A percentile compares a stretch with the other conserved stretches of the same genome.
Conservation (phyloP, 2,113 vertebrate genomes). For the Rynchops niger region DNA sequence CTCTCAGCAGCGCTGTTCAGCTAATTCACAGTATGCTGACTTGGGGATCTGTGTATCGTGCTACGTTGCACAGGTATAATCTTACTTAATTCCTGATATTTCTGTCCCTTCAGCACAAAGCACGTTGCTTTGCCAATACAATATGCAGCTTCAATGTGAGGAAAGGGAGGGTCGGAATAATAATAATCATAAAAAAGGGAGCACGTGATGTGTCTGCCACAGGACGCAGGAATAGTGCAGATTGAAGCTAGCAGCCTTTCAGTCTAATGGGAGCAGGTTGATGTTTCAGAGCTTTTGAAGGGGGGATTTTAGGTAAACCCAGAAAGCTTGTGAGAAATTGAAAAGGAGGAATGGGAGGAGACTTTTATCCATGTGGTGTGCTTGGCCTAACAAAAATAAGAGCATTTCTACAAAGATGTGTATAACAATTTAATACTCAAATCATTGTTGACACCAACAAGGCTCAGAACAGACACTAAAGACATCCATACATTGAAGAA, state of each 20-base stretch:
- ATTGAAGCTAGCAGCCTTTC: neutral
- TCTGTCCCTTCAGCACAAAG: neutral
- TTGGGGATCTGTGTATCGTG: neutral
- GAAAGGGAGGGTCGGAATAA: neutral
- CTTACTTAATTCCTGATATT: neutral
- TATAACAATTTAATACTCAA: neutral
- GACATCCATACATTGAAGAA: neutral
- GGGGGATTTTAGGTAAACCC: neutral
- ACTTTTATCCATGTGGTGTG: neutral
- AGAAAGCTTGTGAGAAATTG: neutral
- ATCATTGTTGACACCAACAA: neutral
- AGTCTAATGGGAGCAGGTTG: neutral
- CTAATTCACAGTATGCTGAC: neutral
- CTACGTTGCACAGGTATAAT: neutral
- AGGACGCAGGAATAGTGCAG: neutral
- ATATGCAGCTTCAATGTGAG: neutral
- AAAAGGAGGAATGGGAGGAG: neutral
- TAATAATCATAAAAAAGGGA: neutral
- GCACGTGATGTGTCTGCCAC: neutral
- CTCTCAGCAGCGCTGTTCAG: neutral
- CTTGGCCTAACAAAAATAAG: neutral
- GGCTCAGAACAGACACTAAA: neutral
- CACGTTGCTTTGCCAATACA: neutral
- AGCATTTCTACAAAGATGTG: neutral
- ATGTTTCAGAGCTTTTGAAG: neutral